Percentiles rank a stretch among this genome's conserved stretches.
These are phyloP conservation scores for Hemicrepidius hirtus DNA, from an alignment of 2,888 invertebrate species.

Conservation along the genomic window DNA sequence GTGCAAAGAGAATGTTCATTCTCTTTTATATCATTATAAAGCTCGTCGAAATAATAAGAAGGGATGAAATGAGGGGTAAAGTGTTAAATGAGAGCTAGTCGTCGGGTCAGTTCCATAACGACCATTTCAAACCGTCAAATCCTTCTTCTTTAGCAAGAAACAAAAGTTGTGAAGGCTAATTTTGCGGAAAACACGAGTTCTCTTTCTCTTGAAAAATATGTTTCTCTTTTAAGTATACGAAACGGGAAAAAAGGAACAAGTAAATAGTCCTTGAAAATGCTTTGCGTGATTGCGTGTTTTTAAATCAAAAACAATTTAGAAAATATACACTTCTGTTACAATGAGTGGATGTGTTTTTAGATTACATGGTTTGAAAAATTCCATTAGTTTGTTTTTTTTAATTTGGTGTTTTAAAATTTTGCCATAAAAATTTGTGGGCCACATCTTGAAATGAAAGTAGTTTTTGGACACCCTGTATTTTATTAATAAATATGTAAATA, in stretches of 20 bases:
- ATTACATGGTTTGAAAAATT: slow-evolving; percentile 4
- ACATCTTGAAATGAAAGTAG: too few relatives aligned
- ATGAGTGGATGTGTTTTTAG: not conserved
- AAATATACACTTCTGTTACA: slow-evolving; percentile 15
- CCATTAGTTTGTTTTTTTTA: not conserved
- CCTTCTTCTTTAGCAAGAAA: not conserved
- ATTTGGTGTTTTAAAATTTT: not conserved
- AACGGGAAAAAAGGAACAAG: slow-evolving; percentile 8
- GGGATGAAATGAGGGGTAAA: slow-evolving; percentile 11
- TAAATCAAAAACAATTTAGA: slow-evolving; percentile 18
- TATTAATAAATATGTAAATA: too few relatives aligned
- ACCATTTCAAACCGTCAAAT: slow-evolving; percentile 3
- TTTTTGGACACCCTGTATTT: too few relatives aligned
- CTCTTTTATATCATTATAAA: slow-evolving; percentile 4
- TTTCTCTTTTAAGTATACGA: not conserved
- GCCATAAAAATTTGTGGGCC: too few relatives aligned
- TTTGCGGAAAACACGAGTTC: slow-evolving; percentile 7
- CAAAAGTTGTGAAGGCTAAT: not conserved
- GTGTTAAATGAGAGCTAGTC: slow-evolving; percentile 15
- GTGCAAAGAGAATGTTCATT: not conserved
- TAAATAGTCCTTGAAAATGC: slow-evolving; percentile 9
- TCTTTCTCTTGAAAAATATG: not conserved
- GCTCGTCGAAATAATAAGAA: slow-evolving; percentile 10
- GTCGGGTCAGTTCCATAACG: slow-evolving; percentile 9
- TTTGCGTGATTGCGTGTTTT: slow-evolving; percentile 29